phyloP scores from a whole-genome alignment of 2,797 vertebrate genomes.

The Hipposideros larvatus region DNA sequence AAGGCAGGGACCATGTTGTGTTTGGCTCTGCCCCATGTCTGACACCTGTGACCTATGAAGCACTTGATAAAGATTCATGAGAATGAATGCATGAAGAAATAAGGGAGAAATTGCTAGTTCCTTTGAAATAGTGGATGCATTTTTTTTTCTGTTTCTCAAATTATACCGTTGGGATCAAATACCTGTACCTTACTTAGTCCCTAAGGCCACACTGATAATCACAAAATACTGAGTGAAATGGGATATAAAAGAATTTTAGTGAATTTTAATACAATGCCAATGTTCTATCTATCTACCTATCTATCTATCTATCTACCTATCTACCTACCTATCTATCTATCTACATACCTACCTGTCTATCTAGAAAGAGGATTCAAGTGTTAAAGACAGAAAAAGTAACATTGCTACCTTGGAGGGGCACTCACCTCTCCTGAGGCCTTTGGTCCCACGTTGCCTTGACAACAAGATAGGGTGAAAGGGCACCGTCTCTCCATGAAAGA shows the following conservation, averaged over 20 bases:
- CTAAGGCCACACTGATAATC: neutral
- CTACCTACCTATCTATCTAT: neutral
- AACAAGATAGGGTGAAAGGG: neutral
- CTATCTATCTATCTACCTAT: neutral
- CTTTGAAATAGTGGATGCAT: neutral
- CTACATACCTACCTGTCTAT: neutral
- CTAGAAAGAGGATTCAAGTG: neutral
- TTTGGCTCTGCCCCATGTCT: neutral
- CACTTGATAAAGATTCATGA: neutral
- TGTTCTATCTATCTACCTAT: neutral
- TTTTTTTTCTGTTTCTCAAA: neutral
- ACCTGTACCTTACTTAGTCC: neutral
- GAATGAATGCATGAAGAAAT: neutral
- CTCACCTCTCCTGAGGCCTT: neutral
- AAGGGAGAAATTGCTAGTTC: neutral
- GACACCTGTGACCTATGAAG: rapidly evolving
- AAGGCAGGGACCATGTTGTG: neutral
- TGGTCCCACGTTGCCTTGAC: neutral
- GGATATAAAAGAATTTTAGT: neutral
- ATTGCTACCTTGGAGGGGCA: neutral
- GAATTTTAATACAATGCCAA: neutral
- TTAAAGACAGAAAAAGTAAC: neutral
- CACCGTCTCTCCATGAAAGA: neutral
- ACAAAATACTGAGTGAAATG: neutral
- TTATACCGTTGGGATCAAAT: neutral